Base-by-base conservation (phyloP, 2,113 vertebrate species). In the Hippocampus comes region DNA sequence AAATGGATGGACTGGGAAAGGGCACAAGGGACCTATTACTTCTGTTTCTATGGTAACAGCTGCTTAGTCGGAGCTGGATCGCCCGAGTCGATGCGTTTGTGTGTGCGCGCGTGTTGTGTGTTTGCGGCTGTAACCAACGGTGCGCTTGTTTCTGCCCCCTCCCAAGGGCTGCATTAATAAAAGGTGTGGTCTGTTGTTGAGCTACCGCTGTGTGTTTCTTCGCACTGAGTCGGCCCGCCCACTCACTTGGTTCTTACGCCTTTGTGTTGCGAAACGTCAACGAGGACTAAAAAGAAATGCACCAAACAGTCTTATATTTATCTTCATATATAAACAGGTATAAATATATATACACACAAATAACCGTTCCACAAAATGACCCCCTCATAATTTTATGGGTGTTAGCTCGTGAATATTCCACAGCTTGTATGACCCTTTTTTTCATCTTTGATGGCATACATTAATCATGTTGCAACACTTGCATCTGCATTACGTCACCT, bases 1-100 rank as follows among this genome's bases (percentile, higher is more conserved):
- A 80, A 73, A 79, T 18, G 14, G 43, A 48, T 17, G 56, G 71
- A 72, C 73, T 60, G 65, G 73, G 72, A 71, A 75, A 83, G 82
- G 76, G 81, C 78, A 78, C 84, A 78, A 76, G 86, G 78, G 82
- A 86, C 89, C 81, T 78, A 89, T 89, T 91, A 91, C 85, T 90
- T 90, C 87, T 89, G 92, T 93, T 93, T 89, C 92, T 81, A 92
- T 92, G 90, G 92, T 86, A 92, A 93, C 91, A 82, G 87, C 87
- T 90, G 86, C 86, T 91, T 89, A 81, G 87, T 80, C 88, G 89
- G 89, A 91, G 90, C 88, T 83, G 82, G 82, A 80, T 89, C 86
- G 89, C 90, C 90, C 82, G 81, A 74, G 91, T 91, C 86, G 86
- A 88, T 86, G 86, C 77, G 77, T 86, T 77, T 84, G 71, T n/a